phyloP scores from a whole-genome alignment of 2,113 vertebrate genomes.

The Phyllopteryx taeniolatus region DNA sequence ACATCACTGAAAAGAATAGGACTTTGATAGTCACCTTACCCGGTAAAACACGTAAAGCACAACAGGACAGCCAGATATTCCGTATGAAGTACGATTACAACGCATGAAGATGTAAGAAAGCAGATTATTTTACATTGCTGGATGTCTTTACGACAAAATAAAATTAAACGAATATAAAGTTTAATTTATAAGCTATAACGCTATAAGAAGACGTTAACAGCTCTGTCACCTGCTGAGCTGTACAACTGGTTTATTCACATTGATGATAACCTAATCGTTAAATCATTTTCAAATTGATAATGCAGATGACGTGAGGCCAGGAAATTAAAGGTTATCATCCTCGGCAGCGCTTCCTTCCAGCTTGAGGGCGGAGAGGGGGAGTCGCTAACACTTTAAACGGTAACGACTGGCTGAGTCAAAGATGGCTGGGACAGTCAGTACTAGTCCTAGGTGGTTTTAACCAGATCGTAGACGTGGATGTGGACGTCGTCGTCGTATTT shows the following conservation, averaged over 20 bases:
- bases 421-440: slow-evolving; percentile 40
- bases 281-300: slow-evolving; percentile 25
- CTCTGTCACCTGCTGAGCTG: slow-evolving; percentile 30
- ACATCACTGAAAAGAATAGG: slow-evolving; percentile 36
- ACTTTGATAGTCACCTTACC: slow-evolving; percentile 29
- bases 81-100: slow-evolving; percentile 19
- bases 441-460: slow-evolving; percentile 76
- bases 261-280: slow-evolving; percentile 12
- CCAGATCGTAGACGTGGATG: slow-evolving; percentile 81
- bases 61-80: slow-evolving; percentile 42
- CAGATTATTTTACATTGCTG: not conserved
- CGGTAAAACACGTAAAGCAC: slow-evolving; percentile 40
- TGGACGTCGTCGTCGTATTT: slow-evolving; percentile 83
- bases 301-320: slow-evolving; percentile 10
- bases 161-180: not conserved
- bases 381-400: slow-evolving; percentile 55
- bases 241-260: slow-evolving; percentile 52
- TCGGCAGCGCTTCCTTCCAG: slow-evolving; percentile 17
- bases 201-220: not conserved
- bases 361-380: slow-evolving; percentile 14
- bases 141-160: not conserved
- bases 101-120: not conserved
- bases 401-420: slow-evolving; percentile 35
- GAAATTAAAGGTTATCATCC: slow-evolving; percentile 19
- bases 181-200: not conserved